These are phyloP conservation scores for Caenorhabditis sulstoni DNA, from an alignment of 2,888 invertebrate genomes.

Conservation along the genomic window DNA sequence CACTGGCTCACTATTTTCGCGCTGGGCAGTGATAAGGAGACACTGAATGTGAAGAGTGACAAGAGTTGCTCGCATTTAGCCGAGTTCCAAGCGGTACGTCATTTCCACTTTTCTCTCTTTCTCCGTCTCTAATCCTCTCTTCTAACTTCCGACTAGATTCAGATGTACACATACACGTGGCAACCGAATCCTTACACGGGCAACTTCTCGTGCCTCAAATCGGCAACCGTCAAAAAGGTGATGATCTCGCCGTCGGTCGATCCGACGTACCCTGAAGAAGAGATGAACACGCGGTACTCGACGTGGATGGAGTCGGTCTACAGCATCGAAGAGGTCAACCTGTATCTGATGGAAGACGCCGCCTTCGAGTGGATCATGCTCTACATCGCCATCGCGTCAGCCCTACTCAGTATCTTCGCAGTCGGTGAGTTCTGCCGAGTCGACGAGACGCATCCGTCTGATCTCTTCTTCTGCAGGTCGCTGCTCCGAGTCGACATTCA, in stretches of 20 bases:
- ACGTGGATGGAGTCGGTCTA: slow-evolving; percentile 77
- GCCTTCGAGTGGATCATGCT: slow-evolving; percentile 53
- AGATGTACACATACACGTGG: slow-evolving; percentile 75
- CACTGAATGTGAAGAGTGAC: slow-evolving; percentile 63
- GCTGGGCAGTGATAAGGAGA: slow-evolving; percentile 59
- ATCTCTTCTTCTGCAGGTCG: slow-evolving; percentile 49
- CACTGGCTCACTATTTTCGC: slow-evolving; percentile 59
- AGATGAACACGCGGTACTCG: slow-evolving; percentile 66
- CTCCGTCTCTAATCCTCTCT: background rate
- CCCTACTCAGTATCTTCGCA: slow-evolving; percentile 58
- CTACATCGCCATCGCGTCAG: slow-evolving; percentile 33
- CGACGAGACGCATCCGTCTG: background rate
- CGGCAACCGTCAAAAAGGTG: slow-evolving; percentile 57
- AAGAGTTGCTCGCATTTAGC: slow-evolving; percentile 62
- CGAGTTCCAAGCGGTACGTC: slow-evolving; percentile 57
- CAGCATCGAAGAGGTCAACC: slow-evolving; percentile 62
- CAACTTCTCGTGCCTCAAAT: slow-evolving; percentile 69
- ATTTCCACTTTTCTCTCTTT: background rate
- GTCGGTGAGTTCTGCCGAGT: slow-evolving; percentile 35
- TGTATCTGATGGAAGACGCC: slow-evolving; percentile 70
- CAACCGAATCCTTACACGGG: slow-evolving; percentile 65
- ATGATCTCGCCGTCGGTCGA: slow-evolving; percentile 76
- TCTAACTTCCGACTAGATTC: slow-evolving; percentile 10
- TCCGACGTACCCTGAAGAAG: slow-evolving; percentile 31
- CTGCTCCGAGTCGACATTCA: slow-evolving; percentile 67